Evolutionary conservation across 2,797 vertebrate genomes (phyloP), one percentile per base, ranked within the genome.

Genomic region (Gouania willdenowi): DNA sequence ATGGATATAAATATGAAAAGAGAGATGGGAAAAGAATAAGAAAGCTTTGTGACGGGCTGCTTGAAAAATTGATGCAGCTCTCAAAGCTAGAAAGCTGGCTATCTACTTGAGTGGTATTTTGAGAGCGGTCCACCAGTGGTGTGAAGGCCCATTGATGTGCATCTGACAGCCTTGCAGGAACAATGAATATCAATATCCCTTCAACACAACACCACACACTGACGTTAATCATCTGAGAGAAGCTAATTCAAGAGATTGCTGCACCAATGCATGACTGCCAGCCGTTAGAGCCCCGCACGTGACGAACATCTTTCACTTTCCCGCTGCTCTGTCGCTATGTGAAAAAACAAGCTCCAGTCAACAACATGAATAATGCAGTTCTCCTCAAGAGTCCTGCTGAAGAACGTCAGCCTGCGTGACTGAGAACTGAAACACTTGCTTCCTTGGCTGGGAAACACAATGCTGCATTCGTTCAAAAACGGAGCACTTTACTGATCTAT

Each of bases 291-390:
- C 18, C 1, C 7, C 30, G 41, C 41, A 60, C 19, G 8, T 52
- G 57, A 61, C 46, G 52, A 43, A 65, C 59, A 58, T 64, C 51
- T 14, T 65, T 38, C 55, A 66, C 79, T 75, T 77, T 73, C 69
- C 69, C 63, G 61, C 39, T 19, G 26, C 44, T 60, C 49, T 38
- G 42, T 34, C 52, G 64, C 59, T 51, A 63, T 62, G 78, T 79
- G 77, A 73, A 78, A 68, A 20, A 73, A 75, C 51, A 71, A 69
- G 61, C 73, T 79, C 53, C 54, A 67, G 78, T 84, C 82, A 79
- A 84, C 78, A 78, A 53, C 55, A 85, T 88, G 80, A 89, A 87
- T 87, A 86, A 87, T 87, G 73, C 74, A 89, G 67, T 27, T 70
- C 50, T 57, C 60, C 71, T 84, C 68, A 73, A 79, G 81, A 82